Conservation (phyloP, 2,888 invertebrate genomes). For the Rhyacophila evoluta region DNA sequence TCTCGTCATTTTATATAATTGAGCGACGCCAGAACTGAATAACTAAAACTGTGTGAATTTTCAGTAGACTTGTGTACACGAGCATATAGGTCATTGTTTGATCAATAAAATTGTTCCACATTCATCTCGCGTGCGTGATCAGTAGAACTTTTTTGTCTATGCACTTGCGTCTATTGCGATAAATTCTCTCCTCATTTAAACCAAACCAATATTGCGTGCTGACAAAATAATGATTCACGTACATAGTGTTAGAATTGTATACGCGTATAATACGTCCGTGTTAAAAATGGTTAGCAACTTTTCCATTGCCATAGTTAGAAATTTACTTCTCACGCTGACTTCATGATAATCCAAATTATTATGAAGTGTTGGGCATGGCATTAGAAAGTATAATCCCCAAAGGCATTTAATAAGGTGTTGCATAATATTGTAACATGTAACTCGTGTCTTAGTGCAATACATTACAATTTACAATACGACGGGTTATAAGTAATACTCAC, state of each 20-base stretch:
- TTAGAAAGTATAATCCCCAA: not conserved
- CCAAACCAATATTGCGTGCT: slow-evolving; percentile 28
- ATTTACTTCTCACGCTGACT: not conserved
- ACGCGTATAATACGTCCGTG: not conserved
- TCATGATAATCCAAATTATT: not conserved
- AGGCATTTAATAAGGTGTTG: not conserved
- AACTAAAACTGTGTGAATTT: no score
- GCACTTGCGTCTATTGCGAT: not conserved
- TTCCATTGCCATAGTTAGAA: not conserved
- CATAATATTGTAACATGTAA: not conserved
- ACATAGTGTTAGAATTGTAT: not conserved
- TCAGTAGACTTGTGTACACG: no score
- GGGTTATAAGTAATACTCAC: not conserved
- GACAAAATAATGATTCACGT: slow-evolving; percentile 19
- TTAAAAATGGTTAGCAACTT: not conserved
- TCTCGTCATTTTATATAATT: no score
- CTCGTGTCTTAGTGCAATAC: not conserved
- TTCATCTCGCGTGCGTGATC: slow-evolving; percentile 1
- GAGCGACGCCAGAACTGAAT: no score
- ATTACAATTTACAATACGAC: not conserved
- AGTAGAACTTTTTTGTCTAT: not conserved
- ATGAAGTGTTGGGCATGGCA: not conserved
- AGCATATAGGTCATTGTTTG: not conserved
- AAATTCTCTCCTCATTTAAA: not conserved
- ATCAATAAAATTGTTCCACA: slow-evolving; percentile 2